Percentiles rank a stretch among this genome's conserved stretches.
Evolutionary conservation across 1,140 invertebrate species (phyloP).

Genomic region (Vanessa atalanta): DNA sequence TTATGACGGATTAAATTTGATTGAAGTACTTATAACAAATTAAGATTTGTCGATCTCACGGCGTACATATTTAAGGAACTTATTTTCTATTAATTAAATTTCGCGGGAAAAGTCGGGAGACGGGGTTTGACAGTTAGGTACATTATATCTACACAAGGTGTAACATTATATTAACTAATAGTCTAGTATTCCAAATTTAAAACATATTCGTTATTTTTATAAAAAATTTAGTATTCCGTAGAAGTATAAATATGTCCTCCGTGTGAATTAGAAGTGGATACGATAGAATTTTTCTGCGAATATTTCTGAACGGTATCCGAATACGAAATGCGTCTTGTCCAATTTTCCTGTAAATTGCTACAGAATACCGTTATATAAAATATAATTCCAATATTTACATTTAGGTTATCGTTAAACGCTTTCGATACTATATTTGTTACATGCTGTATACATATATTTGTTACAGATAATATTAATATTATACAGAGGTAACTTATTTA

Average conservation of each 20-base stretch:
- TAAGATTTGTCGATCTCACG: too few species aligned
- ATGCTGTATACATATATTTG: not conserved
- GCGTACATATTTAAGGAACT: too few species aligned
- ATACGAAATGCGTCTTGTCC: slow-evolving; percentile 19
- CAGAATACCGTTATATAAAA: slow-evolving; percentile 7
- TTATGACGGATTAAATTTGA: too few species aligned
- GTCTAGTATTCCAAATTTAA: not conserved
- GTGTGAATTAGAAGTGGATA: slow-evolving; percentile 17
- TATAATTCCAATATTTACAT: not conserved
- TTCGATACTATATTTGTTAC: not conserved
- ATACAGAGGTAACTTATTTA: too few species aligned
- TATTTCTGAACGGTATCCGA: slow-evolving; percentile 8
- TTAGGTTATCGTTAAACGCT: not conserved
- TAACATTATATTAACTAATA: too few species aligned
- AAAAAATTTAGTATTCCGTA: slow-evolving; percentile 5
- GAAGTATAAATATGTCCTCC: slow-evolving; percentile 5
- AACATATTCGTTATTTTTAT: not conserved
- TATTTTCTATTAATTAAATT: too few species aligned
- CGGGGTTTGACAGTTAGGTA: too few species aligned
- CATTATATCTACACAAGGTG: too few species aligned
- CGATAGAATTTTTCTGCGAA: slow-evolving; percentile 20
- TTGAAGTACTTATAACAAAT: too few species aligned
- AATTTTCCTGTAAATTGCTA: slow-evolving; percentile 15
- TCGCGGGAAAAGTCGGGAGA: too few species aligned
- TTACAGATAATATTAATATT: too few species aligned